phyloP scores from a whole-genome alignment of 2,888 invertebrate genomes.

The Polia nebulosa region DNA sequence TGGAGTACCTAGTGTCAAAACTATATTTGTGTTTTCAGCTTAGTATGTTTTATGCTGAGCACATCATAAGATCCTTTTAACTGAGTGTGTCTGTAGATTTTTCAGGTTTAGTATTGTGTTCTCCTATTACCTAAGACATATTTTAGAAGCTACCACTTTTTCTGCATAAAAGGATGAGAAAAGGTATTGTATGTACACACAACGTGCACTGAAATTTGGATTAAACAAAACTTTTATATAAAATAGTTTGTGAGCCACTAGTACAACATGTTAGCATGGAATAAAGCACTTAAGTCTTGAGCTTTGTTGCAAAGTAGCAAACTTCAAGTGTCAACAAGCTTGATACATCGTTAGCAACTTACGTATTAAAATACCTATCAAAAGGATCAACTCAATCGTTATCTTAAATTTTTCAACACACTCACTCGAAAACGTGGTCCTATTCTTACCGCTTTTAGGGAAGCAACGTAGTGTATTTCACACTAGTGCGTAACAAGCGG shows the following conservation, averaged over 20 bases:
- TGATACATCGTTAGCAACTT: slow-evolving; percentile 12
- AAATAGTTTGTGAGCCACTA: no score
- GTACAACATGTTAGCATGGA: no score
- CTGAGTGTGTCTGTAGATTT: slow-evolving; percentile 1
- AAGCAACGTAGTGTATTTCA: no score
- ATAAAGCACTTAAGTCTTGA: not conserved
- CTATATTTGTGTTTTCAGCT: slow-evolving; percentile 11
- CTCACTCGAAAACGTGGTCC: no score
- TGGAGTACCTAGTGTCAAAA: not conserved
- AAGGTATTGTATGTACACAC: not conserved
- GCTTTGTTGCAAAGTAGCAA: slow-evolving; percentile 9
- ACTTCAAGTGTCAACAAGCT: slow-evolving; percentile 4
- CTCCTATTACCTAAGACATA: not conserved
- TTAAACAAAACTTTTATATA: not conserved
- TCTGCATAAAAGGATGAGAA: not conserved
- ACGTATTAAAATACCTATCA: not conserved
- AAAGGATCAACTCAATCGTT: not conserved
- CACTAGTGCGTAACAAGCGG: no score
- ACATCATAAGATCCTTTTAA: slow-evolving; percentile 37
- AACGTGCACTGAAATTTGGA: no score
- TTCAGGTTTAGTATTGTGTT: slow-evolving; percentile 1
- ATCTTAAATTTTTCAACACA: no score
- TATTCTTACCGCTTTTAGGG: no score
- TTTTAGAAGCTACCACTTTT: not conserved
- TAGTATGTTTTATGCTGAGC: slow-evolving; percentile 21